Conservation (phyloP, 2,113 vertebrate genomes). For the Sciurus niger region DNA sequence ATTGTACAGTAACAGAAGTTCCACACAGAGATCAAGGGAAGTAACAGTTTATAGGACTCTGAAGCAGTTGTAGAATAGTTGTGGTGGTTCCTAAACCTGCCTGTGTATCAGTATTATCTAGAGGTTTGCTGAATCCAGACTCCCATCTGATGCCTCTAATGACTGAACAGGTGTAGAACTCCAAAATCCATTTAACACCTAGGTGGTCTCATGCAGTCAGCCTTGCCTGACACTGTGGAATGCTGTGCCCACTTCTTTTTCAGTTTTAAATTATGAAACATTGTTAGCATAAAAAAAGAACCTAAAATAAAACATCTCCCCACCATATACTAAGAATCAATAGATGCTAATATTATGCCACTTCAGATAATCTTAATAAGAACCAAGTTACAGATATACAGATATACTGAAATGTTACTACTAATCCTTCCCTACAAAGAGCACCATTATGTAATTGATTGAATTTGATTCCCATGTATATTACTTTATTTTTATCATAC, state of each 20-base stretch:
- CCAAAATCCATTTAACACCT: neutral
- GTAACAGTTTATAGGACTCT: neutral
- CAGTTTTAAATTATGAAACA: slow-evolving; percentile 42
- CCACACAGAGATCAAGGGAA: neutral
- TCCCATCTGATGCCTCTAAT: neutral
- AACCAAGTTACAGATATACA: slow-evolving; percentile 23
- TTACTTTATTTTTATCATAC: neutral
- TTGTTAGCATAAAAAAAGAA: neutral
- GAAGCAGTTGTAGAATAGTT: neutral
- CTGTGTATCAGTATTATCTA: neutral
- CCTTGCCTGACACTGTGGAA: neutral
- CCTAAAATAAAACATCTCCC: neutral
- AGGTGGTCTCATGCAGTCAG: neutral
- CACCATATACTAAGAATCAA: neutral
- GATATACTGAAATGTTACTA: neutral
- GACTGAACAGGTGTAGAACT: neutral
- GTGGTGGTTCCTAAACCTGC: neutral
- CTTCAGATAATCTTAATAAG: neutral
- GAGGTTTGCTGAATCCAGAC: neutral
- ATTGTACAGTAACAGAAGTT: neutral
- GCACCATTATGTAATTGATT: neutral
- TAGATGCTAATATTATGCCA: neutral
- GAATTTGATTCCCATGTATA: neutral
- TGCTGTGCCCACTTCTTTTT: neutral
- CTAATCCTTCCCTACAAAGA: neutral